These are phyloP conservation scores for Cuniculus paca DNA, from an alignment of 2,797 vertebrate species.

Conservation along the genomic window DNA sequence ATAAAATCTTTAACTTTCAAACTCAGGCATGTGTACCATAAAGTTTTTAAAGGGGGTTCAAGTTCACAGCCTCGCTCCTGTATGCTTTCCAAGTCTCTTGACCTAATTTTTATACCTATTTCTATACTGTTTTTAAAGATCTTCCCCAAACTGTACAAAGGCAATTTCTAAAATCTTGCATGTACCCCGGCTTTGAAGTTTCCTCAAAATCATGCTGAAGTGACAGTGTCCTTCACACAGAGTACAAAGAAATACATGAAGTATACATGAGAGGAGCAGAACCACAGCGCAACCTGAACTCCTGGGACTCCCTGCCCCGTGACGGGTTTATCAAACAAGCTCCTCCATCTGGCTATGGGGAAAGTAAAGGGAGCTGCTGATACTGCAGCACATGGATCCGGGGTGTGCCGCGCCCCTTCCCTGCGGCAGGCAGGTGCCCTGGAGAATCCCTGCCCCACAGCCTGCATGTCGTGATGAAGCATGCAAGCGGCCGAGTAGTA, in stretches of 20 bases:
- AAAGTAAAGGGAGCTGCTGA: background rate
- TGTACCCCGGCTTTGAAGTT: background rate
- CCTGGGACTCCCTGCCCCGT: background rate
- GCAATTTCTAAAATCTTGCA: background rate
- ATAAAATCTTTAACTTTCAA: slow-evolving; percentile 20
- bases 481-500: background rate
- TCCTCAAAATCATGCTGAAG: background rate
- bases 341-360: background rate
- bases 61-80: background rate
- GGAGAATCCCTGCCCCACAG: background rate
- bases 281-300: background rate
- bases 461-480: background rate
- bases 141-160: background rate
- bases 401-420: background rate
- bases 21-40: background rate
- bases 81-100: background rate
- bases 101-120: background rate
- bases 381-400: background rate
- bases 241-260: background rate
- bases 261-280: background rate
- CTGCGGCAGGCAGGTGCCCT: background rate
- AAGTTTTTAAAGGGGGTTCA: background rate
- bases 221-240: background rate
- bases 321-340: background rate
- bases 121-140: slow-evolving; percentile 38